phyloP scores from a whole-genome alignment of 2,113 vertebrate genomes.

The Actenoides hombroni region DNA sequence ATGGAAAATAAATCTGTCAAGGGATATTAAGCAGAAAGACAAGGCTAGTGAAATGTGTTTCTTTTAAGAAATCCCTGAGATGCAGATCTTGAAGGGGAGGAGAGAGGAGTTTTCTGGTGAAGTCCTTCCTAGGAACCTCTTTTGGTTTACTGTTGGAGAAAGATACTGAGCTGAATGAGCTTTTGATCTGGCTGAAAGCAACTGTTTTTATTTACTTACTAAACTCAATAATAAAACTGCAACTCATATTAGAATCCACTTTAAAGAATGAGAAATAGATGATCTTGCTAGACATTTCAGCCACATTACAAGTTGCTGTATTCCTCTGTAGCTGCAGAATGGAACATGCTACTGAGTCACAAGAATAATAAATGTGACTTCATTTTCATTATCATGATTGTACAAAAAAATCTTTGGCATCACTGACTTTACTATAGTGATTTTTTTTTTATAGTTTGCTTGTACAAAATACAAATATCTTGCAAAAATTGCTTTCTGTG shows the following conservation, averaged over 20 bases:
- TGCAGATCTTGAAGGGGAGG: not conserved
- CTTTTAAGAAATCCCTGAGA: not conserved
- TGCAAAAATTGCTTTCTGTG: not conserved
- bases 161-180: not conserved
- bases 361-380: not conserved
- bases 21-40: not conserved
- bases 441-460: not conserved
- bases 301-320: rapidly evolving
- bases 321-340: not conserved
- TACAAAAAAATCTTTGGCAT: not conserved
- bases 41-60: not conserved
- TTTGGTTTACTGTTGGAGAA: not conserved
- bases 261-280: not conserved
- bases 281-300: not conserved
- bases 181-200: not conserved
- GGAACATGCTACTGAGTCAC: not conserved
- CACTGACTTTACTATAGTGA: not conserved
- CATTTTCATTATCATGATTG: not conserved
- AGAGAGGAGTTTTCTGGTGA: too few relatives aligned
- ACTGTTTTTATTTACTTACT: not conserved
- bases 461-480: not conserved
- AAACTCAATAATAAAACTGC: not conserved
- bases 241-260: not conserved
- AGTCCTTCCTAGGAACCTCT: not conserved
- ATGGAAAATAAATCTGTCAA: not conserved